A percentile compares a stretch with the other conserved stretches of the same genome.
phyloP scores from a whole-genome alignment of 2,113 vertebrate genomes.

The Maylandia zebra region DNA sequence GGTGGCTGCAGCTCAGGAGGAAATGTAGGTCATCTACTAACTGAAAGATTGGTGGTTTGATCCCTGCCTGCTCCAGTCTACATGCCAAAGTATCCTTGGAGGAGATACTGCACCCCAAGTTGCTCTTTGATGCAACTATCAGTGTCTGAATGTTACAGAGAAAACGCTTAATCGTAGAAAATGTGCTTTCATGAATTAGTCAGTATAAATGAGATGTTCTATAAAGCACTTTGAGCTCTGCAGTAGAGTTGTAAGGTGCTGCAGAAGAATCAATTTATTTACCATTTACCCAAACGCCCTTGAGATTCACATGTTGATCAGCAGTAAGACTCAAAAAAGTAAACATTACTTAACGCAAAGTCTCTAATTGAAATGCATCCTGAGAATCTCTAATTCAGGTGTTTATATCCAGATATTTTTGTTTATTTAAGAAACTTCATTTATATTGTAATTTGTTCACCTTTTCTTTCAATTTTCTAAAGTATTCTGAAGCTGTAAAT shows the following conservation, averaged over 20 bases:
- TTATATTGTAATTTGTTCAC: not conserved
- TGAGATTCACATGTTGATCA: not conserved
- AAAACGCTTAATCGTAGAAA: not conserved
- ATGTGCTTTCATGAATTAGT: not conserved
- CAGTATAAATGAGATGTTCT: not conserved
- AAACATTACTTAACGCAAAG: not conserved
- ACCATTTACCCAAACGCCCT: not conserved
- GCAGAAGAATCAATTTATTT: not conserved
- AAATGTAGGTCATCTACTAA: not conserved
- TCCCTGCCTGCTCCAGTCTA: not conserved
- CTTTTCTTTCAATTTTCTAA: not conserved
- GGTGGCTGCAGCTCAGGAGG: not conserved
- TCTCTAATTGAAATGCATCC: not conserved
- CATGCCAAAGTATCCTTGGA: not conserved
- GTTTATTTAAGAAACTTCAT: not conserved
- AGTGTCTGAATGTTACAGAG: not conserved
- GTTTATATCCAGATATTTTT: not conserved
- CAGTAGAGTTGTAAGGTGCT: not conserved
- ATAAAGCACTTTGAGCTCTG: not conserved
- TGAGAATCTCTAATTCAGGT: not conserved
- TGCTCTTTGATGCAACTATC: not conserved
- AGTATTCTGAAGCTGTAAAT: not conserved
- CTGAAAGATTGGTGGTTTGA: not conserved
- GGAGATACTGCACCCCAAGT: not conserved
- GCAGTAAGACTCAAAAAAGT: not conserved